Evolutionary conservation across 2,113 vertebrate species (phyloP).

Genomic region (Elanus axillaris): DNA sequence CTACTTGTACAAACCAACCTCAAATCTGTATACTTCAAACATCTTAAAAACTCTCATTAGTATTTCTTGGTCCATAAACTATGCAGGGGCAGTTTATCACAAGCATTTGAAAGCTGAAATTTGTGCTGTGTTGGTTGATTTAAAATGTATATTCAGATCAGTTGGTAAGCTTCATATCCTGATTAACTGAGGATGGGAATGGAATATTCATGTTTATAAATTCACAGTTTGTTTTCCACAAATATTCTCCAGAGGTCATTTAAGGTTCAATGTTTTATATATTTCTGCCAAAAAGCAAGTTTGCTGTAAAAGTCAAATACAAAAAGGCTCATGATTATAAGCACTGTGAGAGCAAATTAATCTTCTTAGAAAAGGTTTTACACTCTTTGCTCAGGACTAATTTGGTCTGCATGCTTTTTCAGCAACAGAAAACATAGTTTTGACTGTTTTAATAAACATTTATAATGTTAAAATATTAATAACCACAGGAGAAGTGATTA

Average conservation of each 20-base stretch:
- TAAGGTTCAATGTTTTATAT: neutral
- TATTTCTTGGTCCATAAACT: neutral
- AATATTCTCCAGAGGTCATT: conserved; percentile 22
- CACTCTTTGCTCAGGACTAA: neutral
- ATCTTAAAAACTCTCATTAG: neutral
- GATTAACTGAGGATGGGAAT: neutral
- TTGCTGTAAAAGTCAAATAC: neutral
- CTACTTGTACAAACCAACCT: neutral
- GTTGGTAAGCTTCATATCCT: neutral
- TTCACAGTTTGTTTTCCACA: neutral
- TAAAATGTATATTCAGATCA: neutral
- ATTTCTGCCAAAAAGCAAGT: neutral
- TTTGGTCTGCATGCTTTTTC: neutral
- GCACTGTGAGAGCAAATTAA: neutral
- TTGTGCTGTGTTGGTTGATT: neutral
- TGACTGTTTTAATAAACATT: conserved; percentile 3
- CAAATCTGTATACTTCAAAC: neutral
- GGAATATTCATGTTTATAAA: neutral
- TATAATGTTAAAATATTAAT: neutral
- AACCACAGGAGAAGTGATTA: neutral
- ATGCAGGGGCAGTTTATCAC: neutral
- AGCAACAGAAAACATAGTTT: neutral
- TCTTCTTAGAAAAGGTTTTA: conserved; percentile 3
- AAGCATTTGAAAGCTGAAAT: neutral
- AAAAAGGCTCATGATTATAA: neutral